Conservation (phyloP, 2,113 vertebrate genomes). For the Anarrhichthys ocellatus region DNA sequence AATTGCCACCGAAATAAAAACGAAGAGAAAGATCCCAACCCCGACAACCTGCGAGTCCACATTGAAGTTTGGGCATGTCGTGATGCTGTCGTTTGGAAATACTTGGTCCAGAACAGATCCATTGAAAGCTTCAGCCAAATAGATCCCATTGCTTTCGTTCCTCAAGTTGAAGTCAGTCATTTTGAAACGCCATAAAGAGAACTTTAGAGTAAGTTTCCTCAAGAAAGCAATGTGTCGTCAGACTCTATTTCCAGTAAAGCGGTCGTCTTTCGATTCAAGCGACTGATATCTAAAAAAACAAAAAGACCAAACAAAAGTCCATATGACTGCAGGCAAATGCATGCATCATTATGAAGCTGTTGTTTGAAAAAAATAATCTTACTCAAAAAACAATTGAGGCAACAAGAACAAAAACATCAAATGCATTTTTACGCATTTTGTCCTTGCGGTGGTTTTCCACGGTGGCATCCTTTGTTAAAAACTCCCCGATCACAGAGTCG, state of each 20-base stretch:
- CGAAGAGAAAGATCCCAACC: constrained; percentile 89
- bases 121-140: constrained; percentile 78
- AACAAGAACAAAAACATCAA: not conserved
- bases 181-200: constrained; percentile 85
- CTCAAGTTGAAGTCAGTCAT: constrained; percentile 90
- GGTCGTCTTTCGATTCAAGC: not conserved
- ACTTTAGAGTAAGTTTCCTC: constrained; percentile 65
- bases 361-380: not conserved
- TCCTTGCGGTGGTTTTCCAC: constrained; percentile 43
- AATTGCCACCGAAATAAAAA: constrained; percentile 93
- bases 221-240: constrained; percentile 24
- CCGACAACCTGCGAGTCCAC: constrained; percentile 88
- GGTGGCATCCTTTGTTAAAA: constrained; percentile 67
- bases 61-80: constrained; percentile 79
- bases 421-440: constrained; percentile 37
- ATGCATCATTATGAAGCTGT: not conserved
- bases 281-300: not conserved
- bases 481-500: constrained; percentile 50
- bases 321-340: not conserved
- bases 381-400: not conserved
- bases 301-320: not conserved
- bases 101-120: constrained; percentile 53
- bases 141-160: constrained; percentile 88
- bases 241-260: not conserved
- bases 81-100: constrained; percentile 77